phyloP scores from a whole-genome alignment of 2,113 vertebrate genomes.

The Bothrops jararaca region DNA sequence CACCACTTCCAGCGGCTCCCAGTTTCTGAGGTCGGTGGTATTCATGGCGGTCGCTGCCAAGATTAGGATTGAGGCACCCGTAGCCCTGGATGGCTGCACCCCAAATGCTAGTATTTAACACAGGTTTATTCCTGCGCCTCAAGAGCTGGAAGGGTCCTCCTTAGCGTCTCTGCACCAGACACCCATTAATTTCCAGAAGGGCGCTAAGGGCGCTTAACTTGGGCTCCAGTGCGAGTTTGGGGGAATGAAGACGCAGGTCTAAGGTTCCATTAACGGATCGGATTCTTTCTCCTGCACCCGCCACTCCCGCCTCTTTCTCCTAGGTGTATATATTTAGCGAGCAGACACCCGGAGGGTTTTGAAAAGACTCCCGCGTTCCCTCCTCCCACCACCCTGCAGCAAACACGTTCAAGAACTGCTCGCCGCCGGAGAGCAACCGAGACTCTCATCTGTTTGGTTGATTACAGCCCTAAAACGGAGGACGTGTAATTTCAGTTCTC shows the following conservation, averaged over 20 bases:
- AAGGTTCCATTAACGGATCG: background rate
- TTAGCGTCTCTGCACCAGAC: background rate
- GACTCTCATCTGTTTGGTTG: conserved; percentile 44
- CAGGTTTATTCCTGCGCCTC: background rate
- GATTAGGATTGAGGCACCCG: background rate
- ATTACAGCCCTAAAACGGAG: conserved; percentile 39
- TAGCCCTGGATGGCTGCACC: background rate
- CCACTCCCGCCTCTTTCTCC: background rate
- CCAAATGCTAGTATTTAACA: background rate
- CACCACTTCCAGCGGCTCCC: background rate
- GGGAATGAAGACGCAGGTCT: background rate
- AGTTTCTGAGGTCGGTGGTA: background rate
- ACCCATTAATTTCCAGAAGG: background rate
- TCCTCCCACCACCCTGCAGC: conserved; percentile 44
- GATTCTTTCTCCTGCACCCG: background rate
- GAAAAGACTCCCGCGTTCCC: conserved; percentile 31
- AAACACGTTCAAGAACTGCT: conserved; percentile 60
- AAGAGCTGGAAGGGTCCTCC: background rate
- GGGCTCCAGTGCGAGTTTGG: background rate
- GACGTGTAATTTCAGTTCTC: conserved; percentile 34
- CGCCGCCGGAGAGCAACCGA: conserved; percentile 58
- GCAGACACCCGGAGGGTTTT: conserved; percentile 58
- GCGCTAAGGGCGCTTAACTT: background rate
- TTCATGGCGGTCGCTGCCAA: background rate
- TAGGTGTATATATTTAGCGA: conserved; percentile 29